Evolutionary conservation across 2,888 invertebrate species (phyloP), one percentile per base, ranked within the genome.

Genomic region (Agrotis ipsilon): DNA sequence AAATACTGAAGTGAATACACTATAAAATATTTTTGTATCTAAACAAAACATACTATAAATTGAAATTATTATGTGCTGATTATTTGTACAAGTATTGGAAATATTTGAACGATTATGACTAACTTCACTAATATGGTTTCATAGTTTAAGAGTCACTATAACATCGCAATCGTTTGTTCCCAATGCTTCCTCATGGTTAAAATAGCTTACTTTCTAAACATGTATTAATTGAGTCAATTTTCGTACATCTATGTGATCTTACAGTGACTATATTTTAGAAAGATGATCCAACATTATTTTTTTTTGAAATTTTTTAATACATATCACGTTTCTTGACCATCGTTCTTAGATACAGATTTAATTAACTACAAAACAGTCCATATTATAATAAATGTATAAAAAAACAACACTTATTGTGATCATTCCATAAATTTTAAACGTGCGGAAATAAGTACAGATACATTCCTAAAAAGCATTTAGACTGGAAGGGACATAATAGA

Each of bases 371-470:
- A 72, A 66, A 76, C 61, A 66, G 61, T 73, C 18, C 1, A 52
- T 62, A 52, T 55, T 45, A 0, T 48, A 46, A 71, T n/a, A 45
- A 54, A 75, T 21, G 39, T 39, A 57, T 60, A 7, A 64, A 51
- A 27, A 14, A 49, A 52, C 49, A 70, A 51, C 78, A 51, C 64
- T 77, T 52, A 76, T 16, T 24, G 59, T 75, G 55, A 55, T 16
- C 63, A 76, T 72, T 58, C 39, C 16, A 64, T 57, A 75, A 51
- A 21, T 55, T 59, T 39, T 18, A 57, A 59, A 78, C 59, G 39
- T 75, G 76, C 61, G 59, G 45, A 54, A 61, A 49, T 62, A 78
- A 66, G 61, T 62, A 76, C 75, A 48, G 19, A 62, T 43, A 39
- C 52, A 62, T 24, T 58, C 14, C 45, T 32, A 9, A 32, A 64